Conservation (phyloP, 2,797 vertebrate species). For the Ptychadena robeensis region DNA sequence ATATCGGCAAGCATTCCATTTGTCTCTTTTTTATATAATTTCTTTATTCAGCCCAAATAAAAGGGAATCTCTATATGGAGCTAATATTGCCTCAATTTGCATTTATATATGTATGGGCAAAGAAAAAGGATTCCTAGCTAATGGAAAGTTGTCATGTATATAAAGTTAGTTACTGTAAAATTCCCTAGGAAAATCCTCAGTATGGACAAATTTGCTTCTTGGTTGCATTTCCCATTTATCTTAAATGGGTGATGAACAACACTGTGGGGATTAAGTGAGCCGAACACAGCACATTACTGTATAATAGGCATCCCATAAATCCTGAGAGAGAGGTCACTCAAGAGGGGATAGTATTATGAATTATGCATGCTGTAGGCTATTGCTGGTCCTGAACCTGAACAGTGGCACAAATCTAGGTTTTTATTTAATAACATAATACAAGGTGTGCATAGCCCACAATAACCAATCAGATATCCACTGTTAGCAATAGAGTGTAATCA, state of each 20-base stretch:
- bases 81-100: neutral
- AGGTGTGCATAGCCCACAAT: neutral
- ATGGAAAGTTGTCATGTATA: neutral
- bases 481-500: neutral
- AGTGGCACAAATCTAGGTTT: neutral
- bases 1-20: no score
- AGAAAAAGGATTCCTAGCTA: neutral
- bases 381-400: neutral
- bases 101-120: neutral
- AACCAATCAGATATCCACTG: neutral
- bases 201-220: neutral
- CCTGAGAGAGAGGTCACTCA: conserved; percentile 22
- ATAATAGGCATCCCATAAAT: conserved; percentile 41
- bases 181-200: neutral
- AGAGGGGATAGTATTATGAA: conserved; percentile 18
- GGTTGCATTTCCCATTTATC: conserved; percentile 14
- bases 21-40: neutral
- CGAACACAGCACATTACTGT: conserved; percentile 16
- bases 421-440: neutral
- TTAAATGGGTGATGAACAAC: conserved; percentile 21
- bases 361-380: conserved; percentile 4
- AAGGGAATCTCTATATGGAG: neutral
- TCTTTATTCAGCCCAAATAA: neutral
- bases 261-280: neutral
- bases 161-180: conserved; percentile 11